Conservation (phyloP, 2,797 vertebrate genomes). For the Bovichtus variegatus region DNA sequence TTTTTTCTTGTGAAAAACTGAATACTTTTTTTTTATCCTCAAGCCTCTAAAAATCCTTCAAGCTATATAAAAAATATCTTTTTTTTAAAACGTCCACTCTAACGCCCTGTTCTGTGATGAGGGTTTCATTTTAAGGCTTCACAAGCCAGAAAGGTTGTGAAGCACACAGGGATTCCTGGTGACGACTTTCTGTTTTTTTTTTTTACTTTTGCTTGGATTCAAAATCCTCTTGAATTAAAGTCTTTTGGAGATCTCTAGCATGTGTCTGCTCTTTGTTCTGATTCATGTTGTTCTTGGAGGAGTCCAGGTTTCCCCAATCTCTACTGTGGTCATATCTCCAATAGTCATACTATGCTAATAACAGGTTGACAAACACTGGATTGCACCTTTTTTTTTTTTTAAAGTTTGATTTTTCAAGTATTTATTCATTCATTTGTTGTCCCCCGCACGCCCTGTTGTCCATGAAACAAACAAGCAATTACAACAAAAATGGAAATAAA, state of each 20-base stretch:
- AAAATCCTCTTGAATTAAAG: too few relatives aligned
- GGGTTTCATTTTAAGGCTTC: background rate
- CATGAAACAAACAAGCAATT: background rate
- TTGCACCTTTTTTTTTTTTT: too few relatives aligned
- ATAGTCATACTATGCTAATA: background rate
- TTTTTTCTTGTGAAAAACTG: background rate
- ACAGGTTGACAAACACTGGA: background rate
- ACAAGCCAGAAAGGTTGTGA: too few relatives aligned
- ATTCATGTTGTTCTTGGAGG: background rate
- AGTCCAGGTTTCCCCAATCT: background rate
- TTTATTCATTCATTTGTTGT: background rate
- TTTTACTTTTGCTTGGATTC: background rate
- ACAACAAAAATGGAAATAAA: background rate
- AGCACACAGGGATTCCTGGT: background rate
- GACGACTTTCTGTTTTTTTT: background rate
- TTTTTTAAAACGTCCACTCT: background rate
- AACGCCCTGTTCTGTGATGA: background rate
- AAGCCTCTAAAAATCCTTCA: too few relatives aligned
- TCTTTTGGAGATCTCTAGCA: too few relatives aligned
- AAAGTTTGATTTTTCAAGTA: background rate
- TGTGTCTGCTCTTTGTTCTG: background rate
- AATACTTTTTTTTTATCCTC: too few relatives aligned
- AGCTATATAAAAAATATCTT: too few relatives aligned
- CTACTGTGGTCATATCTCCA: background rate
- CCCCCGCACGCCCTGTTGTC: background rate